Evolutionary conservation across 2,888 invertebrate genomes (phyloP).

Genomic region (Hydriomena furcata): DNA sequence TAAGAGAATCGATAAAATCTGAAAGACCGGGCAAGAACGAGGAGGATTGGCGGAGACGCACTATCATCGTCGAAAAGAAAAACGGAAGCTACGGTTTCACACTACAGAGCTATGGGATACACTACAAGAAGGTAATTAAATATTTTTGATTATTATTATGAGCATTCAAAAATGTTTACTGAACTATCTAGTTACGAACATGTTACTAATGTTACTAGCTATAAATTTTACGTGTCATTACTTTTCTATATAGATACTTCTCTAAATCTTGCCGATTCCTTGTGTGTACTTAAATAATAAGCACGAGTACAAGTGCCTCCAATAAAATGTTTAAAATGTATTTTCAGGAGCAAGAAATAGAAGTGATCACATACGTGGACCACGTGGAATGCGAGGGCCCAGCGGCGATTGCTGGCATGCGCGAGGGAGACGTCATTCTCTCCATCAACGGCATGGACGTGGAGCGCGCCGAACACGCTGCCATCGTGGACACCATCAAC

Average conservation of each 20-base stretch:
- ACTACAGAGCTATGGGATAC: constrained; percentile 98
- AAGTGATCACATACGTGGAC: constrained; percentile 98
- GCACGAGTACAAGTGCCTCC: not conserved
- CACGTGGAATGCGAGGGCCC: constrained; percentile 97
- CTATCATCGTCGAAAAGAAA: constrained; percentile 96
- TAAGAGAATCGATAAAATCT: constrained; percentile 68
- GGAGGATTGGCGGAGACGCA: constrained; percentile 93
- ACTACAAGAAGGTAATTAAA: constrained; percentile 88
- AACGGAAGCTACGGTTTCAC: constrained; percentile 97
- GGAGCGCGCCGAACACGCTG: constrained; percentile 96
- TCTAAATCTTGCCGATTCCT: too few species aligned
- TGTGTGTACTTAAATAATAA: not conserved
- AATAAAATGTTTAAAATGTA: not conserved
- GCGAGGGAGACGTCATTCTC: constrained; percentile 97
- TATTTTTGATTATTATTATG: not conserved
- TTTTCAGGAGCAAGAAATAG: constrained; percentile 91
- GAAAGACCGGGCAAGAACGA: constrained; percentile 77
- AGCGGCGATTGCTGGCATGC: constrained; percentile 96
- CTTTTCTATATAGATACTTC: too few species aligned
- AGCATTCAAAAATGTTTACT: too few species aligned
- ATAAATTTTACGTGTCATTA: too few species aligned
- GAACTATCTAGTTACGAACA: too few species aligned
- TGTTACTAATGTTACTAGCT: too few species aligned
- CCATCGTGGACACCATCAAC: constrained; percentile 95
- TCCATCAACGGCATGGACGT: constrained; percentile 98